Base-by-base conservation (phyloP, 2,888 invertebrate species). In the Limnephilus lunatus region DNA sequence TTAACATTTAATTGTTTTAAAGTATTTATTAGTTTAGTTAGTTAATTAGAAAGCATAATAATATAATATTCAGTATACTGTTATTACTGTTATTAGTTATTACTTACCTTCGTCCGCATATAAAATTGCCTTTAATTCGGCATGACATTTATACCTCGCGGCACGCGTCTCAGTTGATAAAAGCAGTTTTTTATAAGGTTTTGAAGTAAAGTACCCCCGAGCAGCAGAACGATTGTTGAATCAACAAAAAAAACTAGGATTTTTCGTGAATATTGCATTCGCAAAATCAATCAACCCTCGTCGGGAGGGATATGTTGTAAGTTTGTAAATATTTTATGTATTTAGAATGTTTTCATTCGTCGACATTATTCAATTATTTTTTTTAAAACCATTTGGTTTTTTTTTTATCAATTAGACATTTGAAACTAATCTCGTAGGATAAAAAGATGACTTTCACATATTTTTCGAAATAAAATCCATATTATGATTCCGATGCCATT, bases 131-230 rank as follows among this genome's bases (percentile, higher is more conserved):
- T 68, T 68, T 87, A 48, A 87, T 87, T 31, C 68, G 31, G 32
- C 31, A 48, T 87, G 87, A 87, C 87, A 48, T 87, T 81, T 80
- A 80, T 90, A 91, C 87, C 92, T 91, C 30, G 88, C 81, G 92
- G 92, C 92, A 92, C 92, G 92, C 89, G 92, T 30, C 89, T 30
- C 81, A 90, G 25, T 86, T 80, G 68, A 87, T 53, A 87, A 87
- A 89, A 89, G 86, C 48, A 14, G 7, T 88, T 89, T 31, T 80
- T 35, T 25, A 44, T 80, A 25, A 35, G 35, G 15, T 39, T 85
- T 89, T 89, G 80, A 89, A 15, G 88, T 35, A 89, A 89, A 81
- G 25, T 89, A 68, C 80, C 88, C 88, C 81, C 88, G 35, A 89
- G 80, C 88, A 11, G 80, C 32, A 89, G 39, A 89, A 80, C 81